Base-by-base conservation (phyloP, 2,113 vertebrate species). In the Proterorhinus semilunaris region DNA sequence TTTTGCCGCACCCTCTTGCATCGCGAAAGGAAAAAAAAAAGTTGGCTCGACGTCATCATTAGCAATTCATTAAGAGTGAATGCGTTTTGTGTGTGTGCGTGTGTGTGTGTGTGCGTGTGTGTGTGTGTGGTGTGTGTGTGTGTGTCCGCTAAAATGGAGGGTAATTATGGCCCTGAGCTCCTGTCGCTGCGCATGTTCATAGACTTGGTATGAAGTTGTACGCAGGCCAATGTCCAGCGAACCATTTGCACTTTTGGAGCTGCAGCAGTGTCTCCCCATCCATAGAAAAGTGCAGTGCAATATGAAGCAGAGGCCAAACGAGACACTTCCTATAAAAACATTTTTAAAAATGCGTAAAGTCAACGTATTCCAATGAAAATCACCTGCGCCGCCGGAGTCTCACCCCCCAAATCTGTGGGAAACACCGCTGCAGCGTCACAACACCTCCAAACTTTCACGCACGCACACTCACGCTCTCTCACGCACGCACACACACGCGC, bases 211-310 rank as follows among this genome's bases (percentile, higher is more conserved):
- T 51, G 16, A 61, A n/a, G 46, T 43, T 3, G 10, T 0, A 8
- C 61, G 10, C 16, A 11, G 5, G 47, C 10, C 54, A 16, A 71
- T 2, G 54, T 64, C 68, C 81, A 86, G 78, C 27, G 67, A 68
- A 17, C 8, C 2, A 57, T 69, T 74, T 77, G 59, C 47, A 44
- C 54, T 68, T 43, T 45, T 76, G 78, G 70, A 66, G 42, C 62
- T 51, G n/a, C 63, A 36, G 27, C 27, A 3, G 27, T 36, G 27
- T 36, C 4, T 36, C 27, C 27, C 27, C 27, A 36, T 36, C 27
- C 2, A 36, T 4, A 36, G 27, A 36, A 36, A 36, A 36, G 27
- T 0, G 27, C 27, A 36, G 27, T 36, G 3, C 27, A 36, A 36
- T 5, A 36, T 3, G 27, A 3, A 36, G 27, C 0, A 36, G 27